Percentiles rank a stretch among this genome's conserved stretches.
phyloP scores from a whole-genome alignment of 2,113 vertebrate species.

The Microcebus murinus region DNA sequence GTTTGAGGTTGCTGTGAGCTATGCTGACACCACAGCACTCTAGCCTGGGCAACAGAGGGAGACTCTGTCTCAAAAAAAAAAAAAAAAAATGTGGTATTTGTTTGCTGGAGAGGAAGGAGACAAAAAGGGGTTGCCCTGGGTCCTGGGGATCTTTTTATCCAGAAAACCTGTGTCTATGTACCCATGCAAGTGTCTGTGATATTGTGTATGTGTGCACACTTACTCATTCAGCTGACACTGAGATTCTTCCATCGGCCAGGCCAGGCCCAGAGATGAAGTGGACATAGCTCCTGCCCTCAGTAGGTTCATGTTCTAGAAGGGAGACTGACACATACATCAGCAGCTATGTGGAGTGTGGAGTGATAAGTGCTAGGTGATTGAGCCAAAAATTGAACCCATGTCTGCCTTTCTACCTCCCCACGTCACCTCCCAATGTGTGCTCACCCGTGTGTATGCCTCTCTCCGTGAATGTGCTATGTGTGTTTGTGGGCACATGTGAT shows the following conservation, averaged over 20 bases:
- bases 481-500: background rate
- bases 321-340: background rate
- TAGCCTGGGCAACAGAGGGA: no score
- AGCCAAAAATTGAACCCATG: constrained; percentile 24
- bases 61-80: no score
- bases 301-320: background rate
- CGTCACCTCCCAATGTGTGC: background rate
- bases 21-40: no score
- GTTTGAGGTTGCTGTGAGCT: no score
- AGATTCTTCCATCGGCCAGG: background rate
- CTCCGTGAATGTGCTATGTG: background rate
- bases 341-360: background rate
- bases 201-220: background rate
- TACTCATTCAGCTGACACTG: background rate
- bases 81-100: background rate
- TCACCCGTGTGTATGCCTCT: background rate
- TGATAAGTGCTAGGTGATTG: background rate
- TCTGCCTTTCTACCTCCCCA: background rate
- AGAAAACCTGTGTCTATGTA: background rate
- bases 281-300: background rate
- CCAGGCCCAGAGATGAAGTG: background rate
- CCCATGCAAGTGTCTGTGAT: background rate
- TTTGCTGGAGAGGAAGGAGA: background rate
- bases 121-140: background rate
- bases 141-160: background rate